phyloP scores from a whole-genome alignment of 2,888 invertebrate species.

The Parasteatoda lunata region DNA sequence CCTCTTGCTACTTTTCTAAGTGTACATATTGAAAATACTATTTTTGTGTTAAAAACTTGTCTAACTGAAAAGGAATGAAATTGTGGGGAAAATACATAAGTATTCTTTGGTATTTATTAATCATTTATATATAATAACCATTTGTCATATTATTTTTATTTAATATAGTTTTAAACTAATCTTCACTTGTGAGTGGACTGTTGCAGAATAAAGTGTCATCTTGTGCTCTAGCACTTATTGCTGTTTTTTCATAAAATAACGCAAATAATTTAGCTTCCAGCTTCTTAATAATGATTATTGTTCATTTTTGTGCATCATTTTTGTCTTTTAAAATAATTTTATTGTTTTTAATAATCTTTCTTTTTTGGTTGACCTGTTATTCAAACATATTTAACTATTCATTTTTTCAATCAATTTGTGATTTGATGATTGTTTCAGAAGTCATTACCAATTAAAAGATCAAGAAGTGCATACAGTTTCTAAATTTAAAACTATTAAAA shows the following conservation, averaged over 20 bases:
- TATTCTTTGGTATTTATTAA: background rate
- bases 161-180: background rate
- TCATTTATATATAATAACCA: background rate
- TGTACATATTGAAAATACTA: slow-evolving; percentile 10
- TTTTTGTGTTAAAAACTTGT: background rate
- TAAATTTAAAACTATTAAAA: too few species aligned
- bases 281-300: background rate
- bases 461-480: too few species aligned
- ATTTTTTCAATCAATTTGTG: too few species aligned
- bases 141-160: background rate
- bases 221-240: background rate
- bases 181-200: background rate
- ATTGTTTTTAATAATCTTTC: background rate
- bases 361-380: background rate
- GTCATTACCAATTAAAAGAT: too few species aligned
- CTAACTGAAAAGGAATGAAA: background rate
- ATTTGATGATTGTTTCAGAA: too few species aligned
- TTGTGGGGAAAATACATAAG: background rate
- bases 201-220: background rate
- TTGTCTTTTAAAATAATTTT: background rate
- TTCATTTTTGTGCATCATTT: background rate
- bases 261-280: background rate
- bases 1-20: background rate
- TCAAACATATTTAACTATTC: background rate
- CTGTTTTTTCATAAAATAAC: background rate